phyloP scores from a whole-genome alignment of 1,140 invertebrate genomes.

The Achatina immaculata region DNA sequence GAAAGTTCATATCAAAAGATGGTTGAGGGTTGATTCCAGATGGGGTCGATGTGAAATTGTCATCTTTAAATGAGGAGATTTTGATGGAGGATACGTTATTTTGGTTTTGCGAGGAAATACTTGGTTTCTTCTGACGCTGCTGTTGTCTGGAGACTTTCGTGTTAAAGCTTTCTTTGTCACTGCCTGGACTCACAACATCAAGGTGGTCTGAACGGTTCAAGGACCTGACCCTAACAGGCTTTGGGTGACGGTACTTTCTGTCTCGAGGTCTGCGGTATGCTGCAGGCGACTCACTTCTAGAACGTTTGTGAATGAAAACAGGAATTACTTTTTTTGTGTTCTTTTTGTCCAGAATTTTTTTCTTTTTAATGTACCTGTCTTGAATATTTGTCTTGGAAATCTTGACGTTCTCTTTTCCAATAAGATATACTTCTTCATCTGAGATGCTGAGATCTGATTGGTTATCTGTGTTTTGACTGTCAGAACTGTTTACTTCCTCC shows the following conservation, averaged over 20 bases:
- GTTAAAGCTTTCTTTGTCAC: background rate
- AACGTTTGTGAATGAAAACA: background rate
- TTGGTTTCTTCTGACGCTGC: background rate
- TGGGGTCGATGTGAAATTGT: background rate
- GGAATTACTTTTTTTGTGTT: slow-evolving; percentile 3
- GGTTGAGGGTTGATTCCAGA: background rate
- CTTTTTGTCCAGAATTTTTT: background rate
- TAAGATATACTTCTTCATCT: background rate
- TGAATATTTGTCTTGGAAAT: background rate
- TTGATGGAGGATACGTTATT: background rate
- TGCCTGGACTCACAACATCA: background rate
- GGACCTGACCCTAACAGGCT: background rate
- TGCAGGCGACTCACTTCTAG: background rate
- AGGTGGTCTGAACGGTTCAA: background rate
- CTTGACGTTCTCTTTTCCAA: background rate
- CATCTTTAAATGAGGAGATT: background rate
- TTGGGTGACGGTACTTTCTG: background rate
- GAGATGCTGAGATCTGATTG: background rate
- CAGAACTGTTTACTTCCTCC: background rate
- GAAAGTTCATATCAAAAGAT: background rate
- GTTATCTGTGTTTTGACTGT: background rate
- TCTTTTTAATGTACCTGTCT: background rate
- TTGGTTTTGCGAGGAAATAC: background rate
- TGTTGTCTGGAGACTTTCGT: background rate
- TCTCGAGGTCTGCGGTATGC: background rate